Percentiles rank a stretch among this genome's conserved stretches.
Evolutionary conservation across 2,888 invertebrate genomes (phyloP).

Genomic region (Linyphia triangularis): DNA sequence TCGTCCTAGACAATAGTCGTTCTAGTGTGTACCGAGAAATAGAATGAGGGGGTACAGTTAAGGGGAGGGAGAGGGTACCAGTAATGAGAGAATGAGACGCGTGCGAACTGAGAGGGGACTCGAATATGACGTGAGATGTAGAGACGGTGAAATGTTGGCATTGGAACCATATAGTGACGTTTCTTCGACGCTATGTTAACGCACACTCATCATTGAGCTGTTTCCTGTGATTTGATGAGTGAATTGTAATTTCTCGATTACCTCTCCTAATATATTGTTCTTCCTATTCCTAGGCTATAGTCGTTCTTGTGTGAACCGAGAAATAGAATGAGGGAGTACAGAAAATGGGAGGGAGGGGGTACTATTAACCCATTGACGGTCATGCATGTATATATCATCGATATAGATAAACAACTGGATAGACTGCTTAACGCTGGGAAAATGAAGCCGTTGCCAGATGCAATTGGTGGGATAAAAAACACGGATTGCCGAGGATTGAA

Average conservation of each 20-base stretch:
- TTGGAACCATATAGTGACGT: too few species aligned
- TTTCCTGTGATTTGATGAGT: too few species aligned
- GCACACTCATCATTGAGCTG: too few species aligned
- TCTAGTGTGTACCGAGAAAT: slow-evolving; percentile 45
- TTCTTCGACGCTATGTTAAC: neutral
- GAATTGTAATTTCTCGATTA: slow-evolving; percentile 74
- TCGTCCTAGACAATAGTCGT: slow-evolving; percentile 55
- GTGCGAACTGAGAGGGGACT: slow-evolving; percentile 31
- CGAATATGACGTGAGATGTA: slow-evolving; percentile 58
- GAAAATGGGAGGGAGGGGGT: neutral
- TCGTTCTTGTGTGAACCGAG: slow-evolving; percentile 32
- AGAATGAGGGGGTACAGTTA: neutral
- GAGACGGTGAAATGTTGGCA: neutral
- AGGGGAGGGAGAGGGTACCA: neutral
- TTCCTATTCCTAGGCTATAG: slow-evolving; percentile 53
- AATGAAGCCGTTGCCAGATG: too few species aligned
- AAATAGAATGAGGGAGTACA: slow-evolving; percentile 10
- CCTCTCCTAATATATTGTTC: slow-evolving; percentile 44
- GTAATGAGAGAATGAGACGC: slow-evolving; percentile 56
- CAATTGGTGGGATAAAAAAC: too few species aligned
- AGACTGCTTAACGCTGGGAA: too few species aligned
- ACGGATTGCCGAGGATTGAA: too few species aligned
- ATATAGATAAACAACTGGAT: too few species aligned
- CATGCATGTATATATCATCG: too few species aligned
- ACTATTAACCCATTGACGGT: too few species aligned